phyloP scores from a whole-genome alignment of 2,888 invertebrate genomes.

The Plagiodera versicolora region DNA sequence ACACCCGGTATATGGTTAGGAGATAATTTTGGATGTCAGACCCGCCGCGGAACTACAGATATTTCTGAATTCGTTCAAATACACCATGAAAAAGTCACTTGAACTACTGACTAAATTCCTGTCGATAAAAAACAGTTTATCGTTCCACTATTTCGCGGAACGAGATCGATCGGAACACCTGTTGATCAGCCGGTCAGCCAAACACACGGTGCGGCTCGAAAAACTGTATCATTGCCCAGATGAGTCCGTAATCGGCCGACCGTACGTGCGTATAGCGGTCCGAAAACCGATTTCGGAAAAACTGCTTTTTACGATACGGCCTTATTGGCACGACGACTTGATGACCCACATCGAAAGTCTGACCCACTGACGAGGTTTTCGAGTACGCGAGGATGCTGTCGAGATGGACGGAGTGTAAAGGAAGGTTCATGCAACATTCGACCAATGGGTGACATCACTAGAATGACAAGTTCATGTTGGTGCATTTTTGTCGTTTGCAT shows the following conservation, averaged over 20 bases:
- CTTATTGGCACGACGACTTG: background rate
- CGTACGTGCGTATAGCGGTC: background rate
- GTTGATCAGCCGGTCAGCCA: background rate
- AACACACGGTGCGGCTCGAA: background rate
- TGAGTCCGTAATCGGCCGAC: slow-evolving; percentile 1
- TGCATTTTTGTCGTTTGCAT: too few species aligned
- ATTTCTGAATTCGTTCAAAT: too few species aligned
- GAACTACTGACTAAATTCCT: too few species aligned
- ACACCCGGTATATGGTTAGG: slow-evolving; percentile 1
- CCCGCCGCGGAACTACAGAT: too few species aligned
- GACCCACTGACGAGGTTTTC: background rate
- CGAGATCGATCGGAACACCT: background rate
- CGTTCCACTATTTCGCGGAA: background rate
- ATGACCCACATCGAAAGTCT: background rate
- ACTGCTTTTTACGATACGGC: slow-evolving; percentile 13
- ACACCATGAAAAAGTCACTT: too few species aligned
- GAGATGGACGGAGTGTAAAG: too few species aligned
- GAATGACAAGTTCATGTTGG: too few species aligned
- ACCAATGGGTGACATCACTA: too few species aligned
- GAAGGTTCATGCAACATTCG: too few species aligned
- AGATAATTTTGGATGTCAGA: background rate
- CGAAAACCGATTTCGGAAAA: slow-evolving; percentile 9
- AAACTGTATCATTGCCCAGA: slow-evolving; percentile 10
- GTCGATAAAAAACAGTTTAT: too few species aligned
- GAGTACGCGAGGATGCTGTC: too few species aligned